phyloP scores from a whole-genome alignment of 2,113 vertebrate species.

The Oryzias celebensis region DNA sequence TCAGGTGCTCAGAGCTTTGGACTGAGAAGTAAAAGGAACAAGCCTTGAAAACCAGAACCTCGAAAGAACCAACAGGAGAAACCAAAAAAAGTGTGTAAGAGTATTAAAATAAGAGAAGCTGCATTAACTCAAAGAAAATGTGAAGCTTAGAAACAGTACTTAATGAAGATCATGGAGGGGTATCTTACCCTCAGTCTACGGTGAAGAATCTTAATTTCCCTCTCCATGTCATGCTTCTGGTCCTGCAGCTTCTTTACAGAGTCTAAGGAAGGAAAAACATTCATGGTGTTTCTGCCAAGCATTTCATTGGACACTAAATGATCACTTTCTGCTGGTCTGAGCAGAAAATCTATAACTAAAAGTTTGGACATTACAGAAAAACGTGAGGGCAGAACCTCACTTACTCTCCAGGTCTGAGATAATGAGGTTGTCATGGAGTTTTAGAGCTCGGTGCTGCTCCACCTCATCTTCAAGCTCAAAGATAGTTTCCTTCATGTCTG shows the following conservation, averaged over 20 bases:
- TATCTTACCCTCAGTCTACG: slow-evolving; percentile 85
- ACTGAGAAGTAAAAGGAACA: no score
- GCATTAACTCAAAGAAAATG: background rate
- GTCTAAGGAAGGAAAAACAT: slow-evolving; percentile 71
- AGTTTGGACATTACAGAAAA: background rate
- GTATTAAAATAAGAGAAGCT: background rate
- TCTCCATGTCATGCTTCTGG: slow-evolving; percentile 95
- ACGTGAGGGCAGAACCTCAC: slow-evolving; percentile 39
- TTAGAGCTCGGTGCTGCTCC: slow-evolving; percentile 93
- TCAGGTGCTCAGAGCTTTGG: no score
- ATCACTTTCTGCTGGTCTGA: background rate
- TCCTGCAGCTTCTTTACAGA: slow-evolving; percentile 96
- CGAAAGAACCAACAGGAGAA: no score
- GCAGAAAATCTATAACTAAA: background rate
- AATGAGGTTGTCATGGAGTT: slow-evolving; percentile 95
- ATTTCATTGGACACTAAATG: background rate
- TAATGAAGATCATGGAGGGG: background rate
- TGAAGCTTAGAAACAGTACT: background rate
- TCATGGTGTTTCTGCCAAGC: no score
- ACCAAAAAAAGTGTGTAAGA: no score
- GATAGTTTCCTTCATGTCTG: slow-evolving; percentile 96
- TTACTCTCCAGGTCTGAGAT: slow-evolving; percentile 94
- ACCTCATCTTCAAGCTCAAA: slow-evolving; percentile 97
- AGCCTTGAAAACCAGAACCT: no score
- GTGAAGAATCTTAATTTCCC: slow-evolving; percentile 95